Evolutionary conservation across 2,888 invertebrate species (phyloP).

Genomic region (Dyspetes luteomarginatus): DNA sequence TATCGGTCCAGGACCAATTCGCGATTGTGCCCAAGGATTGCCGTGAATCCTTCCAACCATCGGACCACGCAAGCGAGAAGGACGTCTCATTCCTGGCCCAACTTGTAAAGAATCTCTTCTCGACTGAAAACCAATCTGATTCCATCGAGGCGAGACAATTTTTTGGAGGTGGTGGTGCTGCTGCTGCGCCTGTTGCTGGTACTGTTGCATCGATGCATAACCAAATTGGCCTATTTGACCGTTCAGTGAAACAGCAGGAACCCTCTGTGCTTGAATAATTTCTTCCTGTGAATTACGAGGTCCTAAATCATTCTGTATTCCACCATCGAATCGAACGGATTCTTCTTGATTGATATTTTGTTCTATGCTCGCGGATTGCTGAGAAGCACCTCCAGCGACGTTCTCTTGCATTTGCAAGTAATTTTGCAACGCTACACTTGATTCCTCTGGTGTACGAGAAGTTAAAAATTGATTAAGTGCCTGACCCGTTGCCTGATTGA

Average conservation of each 20-base stretch:
- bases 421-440: slow-evolving; percentile 74
- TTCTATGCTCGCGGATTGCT: neutral
- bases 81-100: slow-evolving; percentile 39
- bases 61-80: slow-evolving; percentile 39
- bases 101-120: slow-evolving; percentile 41
- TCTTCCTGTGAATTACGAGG: neutral
- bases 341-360: neutral
- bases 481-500: slow-evolving; percentile 17
- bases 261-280: too few relatives aligned
- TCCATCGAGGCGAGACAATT: too few relatives aligned
- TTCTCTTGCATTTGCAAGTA: slow-evolving; percentile 68
- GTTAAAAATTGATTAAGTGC: slow-evolving; percentile 76
- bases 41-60: slow-evolving; percentile 22
- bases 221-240: slow-evolving; percentile 11
- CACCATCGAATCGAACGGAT: neutral
- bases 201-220: neutral
- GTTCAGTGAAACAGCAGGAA: too few relatives aligned
- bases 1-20: slow-evolving; percentile 65
- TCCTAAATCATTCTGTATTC: neutral
- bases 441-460: slow-evolving; percentile 79
- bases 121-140: slow-evolving; percentile 36
- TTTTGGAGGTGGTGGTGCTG: neutral
- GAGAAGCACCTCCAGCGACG: neutral
- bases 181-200: neutral
- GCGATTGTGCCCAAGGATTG: slow-evolving; percentile 68